Base-by-base conservation (phyloP, 2,888 invertebrate genomes). In the Cheilosia scutellata region DNA sequence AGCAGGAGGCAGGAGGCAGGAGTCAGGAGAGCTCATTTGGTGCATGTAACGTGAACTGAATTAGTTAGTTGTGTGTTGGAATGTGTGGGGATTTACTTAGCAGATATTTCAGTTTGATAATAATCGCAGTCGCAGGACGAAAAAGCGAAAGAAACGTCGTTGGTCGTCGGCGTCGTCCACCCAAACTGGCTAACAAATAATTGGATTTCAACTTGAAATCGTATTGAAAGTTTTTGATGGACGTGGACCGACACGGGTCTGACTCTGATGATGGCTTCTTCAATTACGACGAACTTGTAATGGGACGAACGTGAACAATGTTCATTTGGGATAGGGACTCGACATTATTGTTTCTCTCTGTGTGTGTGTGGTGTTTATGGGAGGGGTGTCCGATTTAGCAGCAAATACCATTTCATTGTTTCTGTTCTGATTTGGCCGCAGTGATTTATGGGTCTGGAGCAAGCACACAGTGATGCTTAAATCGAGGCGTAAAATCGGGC, bases 41-140 rank as follows among this genome's bases (percentile, higher is more conserved):
- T 66, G 79, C 77, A 82, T 66, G 74, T 74, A 70, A 79, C 75
- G 79, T 86, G 79, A 66, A 80, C 79, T 80, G 79, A 86, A 86
- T 86, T 79, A 60, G 78, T 75, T 63, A 74, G 62, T 66, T 47
- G 49, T 29, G 25, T 47, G 47, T 16, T 5, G 49, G 5, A 57
- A n/a, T 65, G 37, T 44, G 70, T 51, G 51, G 65, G 71, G 55
- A 66, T 62, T 77, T 55, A 51, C 57, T 66, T 63, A 66, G 63
- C 47, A 68, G 66, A 83, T 55, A 65, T 68, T 68, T 72, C 53
- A 62, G 71, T 66, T 58, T 57, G 70, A 65, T 76, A 71, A 76
- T 68, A 76, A 53, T 76, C 76, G 44, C 60, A 37, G 37, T 76
- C 76, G 44, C 60, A 37, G 37, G 16, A 29, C 2, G 51, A 60